Evolutionary conservation across 2,797 vertebrate genomes (phyloP), one percentile per base, ranked within the genome.

Genomic region (Spinus pinus): DNA sequence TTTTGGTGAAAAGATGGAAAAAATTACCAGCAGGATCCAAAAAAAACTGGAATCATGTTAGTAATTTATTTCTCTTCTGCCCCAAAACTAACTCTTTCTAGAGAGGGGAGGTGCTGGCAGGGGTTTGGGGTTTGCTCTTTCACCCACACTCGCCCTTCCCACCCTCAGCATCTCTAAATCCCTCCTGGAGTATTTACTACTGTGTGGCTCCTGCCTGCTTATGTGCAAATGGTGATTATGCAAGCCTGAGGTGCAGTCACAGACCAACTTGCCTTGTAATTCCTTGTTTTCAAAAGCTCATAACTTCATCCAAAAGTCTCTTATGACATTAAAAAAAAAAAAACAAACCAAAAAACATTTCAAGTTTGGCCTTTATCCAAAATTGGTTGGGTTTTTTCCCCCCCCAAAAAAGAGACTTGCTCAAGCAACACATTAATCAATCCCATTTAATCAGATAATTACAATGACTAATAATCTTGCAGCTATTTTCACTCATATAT

Each of bases 1-100:
- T 99, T 66, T 97, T 99, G 94, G 99, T 99, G 97, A 99, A 99
- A 96, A 98, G 99, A 70, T 99, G 99, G 99, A 99, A 99, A 97
- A 99, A 99, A 94, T 98, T 99, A 57, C 99, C 99, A 2, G 98
- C 98, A 58, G 99, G 99, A 88, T 99, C 99, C 19, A 99, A 99
- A 98, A 99, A 99, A 97, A 99, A 99, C 98, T 99, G 99, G 99
- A 99, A 99, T 98, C 99, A 99, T 1, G 99, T 99, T 96, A 98
- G 98, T 98, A 10, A 23, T 61, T 70, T 31, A 64, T 86, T 94
- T 90, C n/a, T 85, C 11, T 14, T 82, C 14, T 0, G 6, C 41
- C 37, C 46, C 42, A 17, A 84, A 75, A 46, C 14, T 23, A 60
- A 39, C 60, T 62, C 16, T 27, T 64, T 71, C 12, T 77, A 64